These are phyloP conservation scores for Gephyroberyx darwinii DNA, from an alignment of 2,797 vertebrate genomes.

Conservation along the genomic window DNA sequence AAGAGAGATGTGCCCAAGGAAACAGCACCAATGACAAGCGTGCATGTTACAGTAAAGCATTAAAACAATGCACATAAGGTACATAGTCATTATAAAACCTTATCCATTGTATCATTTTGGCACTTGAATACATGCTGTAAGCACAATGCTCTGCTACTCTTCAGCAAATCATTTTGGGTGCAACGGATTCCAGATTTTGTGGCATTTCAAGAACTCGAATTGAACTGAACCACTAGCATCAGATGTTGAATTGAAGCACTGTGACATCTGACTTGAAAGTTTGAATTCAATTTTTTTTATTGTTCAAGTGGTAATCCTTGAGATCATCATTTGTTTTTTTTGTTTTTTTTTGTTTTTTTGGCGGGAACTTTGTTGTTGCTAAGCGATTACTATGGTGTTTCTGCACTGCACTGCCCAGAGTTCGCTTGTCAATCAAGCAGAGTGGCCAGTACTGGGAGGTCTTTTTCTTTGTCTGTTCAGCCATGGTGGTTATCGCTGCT, in stretches of 20 bases:
- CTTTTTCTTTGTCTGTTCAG: no score
- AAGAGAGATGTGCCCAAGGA: background rate
- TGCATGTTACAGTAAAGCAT: background rate
- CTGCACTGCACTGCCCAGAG: no score
- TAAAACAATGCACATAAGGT: background rate
- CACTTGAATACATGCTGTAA: background rate
- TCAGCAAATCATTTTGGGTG: slow-evolving; percentile 6
- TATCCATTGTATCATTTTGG: background rate
- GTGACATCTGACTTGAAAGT: slow-evolving; percentile 32
- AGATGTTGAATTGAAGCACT: slow-evolving; percentile 30
- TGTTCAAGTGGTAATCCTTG: slow-evolving; percentile 17
- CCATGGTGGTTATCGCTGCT: no score
- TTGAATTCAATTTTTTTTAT: no score
- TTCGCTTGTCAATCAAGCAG: no score
- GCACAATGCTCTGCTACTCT: background rate
- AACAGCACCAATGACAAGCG: background rate
- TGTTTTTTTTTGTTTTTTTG: slow-evolving; percentile 7
- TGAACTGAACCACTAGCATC: slow-evolving; percentile 5
- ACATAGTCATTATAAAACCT: background rate
- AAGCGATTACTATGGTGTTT: no score
- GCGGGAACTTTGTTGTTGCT: no score
- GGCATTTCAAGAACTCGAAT: slow-evolving; percentile 8
- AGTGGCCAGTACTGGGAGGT: no score
- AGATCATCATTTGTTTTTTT: slow-evolving; percentile 24
- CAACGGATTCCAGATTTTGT: background rate